Evolutionary conservation across 1,140 invertebrate genomes (phyloP).

Genomic region (Diabrotica virgifera): DNA sequence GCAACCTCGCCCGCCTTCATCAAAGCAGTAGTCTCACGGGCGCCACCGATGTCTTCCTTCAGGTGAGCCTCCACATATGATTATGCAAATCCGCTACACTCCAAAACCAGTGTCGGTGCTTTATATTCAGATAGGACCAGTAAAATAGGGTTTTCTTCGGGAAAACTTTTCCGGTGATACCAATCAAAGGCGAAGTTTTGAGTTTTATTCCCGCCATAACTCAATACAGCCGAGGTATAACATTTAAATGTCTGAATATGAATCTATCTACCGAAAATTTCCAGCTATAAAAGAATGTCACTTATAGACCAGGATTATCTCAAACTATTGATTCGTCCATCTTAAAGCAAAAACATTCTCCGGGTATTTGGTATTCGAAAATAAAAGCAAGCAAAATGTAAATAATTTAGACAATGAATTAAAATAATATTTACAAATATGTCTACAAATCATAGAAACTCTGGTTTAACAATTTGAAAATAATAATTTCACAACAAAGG

Average conservation of each 20-base stretch:
- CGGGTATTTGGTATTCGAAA: no score
- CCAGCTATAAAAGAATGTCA: constrained; percentile 5
- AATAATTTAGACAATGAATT: no score
- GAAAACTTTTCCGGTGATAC: constrained; percentile 9
- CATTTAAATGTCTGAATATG: constrained; percentile 10
- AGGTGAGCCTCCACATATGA: constrained; percentile 13
- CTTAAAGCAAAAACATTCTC: no score
- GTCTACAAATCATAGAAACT: no score
- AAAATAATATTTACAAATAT: no score
- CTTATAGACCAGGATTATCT: no score
- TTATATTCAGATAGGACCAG: constrained; percentile 15
- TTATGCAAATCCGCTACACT: constrained; percentile 5
- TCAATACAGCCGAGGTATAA: constrained; percentile 11
- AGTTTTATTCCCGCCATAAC: constrained; percentile 11
- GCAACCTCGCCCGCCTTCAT: background rate
- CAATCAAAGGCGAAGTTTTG: constrained; percentile 14
- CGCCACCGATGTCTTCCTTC: constrained; percentile 1
- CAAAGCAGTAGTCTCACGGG: constrained; percentile 5
- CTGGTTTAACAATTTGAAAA: no score
- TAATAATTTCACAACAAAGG: no score
- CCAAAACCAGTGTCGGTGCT: constrained; percentile 13
- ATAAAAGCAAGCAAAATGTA: no score
- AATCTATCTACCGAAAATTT: constrained; percentile 9
- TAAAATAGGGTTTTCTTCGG: background rate
- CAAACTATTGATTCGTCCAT: no score